Evolutionary conservation across 1,140 invertebrate genomes (phyloP).

Genomic region (Daktulosphaira vitifoliae): DNA sequence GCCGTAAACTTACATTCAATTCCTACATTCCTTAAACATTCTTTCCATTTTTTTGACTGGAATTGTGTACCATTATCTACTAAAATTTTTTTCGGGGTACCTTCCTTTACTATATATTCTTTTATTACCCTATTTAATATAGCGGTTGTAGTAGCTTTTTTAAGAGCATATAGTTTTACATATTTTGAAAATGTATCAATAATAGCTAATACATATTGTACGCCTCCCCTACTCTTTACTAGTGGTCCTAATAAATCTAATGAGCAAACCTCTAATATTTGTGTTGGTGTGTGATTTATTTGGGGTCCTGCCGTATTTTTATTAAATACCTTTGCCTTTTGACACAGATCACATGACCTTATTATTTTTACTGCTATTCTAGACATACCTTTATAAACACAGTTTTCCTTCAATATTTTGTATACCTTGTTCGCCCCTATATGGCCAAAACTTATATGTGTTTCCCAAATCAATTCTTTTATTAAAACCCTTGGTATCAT

Average conservation of each 20-base stretch:
- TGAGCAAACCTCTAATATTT: background rate
- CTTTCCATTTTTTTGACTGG: background rate
- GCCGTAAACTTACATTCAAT: background rate
- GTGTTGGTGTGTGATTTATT: background rate
- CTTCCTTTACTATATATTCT: background rate
- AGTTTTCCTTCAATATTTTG: background rate
- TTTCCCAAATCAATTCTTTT: background rate
- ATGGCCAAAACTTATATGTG: background rate
- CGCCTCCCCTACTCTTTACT: background rate
- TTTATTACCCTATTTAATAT: background rate
- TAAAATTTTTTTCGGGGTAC: background rate
- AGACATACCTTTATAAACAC: background rate
- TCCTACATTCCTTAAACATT: background rate
- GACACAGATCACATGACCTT: background rate
- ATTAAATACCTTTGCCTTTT: background rate
- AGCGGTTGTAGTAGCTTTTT: background rate
- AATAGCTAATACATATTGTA: background rate
- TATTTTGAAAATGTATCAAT: background rate
- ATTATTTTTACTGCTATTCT: background rate
- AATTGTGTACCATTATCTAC: background rate
- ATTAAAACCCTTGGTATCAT: background rate
- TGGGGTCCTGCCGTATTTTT: background rate
- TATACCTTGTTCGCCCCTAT: background rate
- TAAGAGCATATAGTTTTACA: background rate
- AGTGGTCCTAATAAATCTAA: constrained; percentile 1